A percentile compares a stretch with the other conserved stretches of the same genome.
Evolutionary conservation across 2,113 vertebrate species (phyloP).

Genomic region (Bucco capensis): DNA sequence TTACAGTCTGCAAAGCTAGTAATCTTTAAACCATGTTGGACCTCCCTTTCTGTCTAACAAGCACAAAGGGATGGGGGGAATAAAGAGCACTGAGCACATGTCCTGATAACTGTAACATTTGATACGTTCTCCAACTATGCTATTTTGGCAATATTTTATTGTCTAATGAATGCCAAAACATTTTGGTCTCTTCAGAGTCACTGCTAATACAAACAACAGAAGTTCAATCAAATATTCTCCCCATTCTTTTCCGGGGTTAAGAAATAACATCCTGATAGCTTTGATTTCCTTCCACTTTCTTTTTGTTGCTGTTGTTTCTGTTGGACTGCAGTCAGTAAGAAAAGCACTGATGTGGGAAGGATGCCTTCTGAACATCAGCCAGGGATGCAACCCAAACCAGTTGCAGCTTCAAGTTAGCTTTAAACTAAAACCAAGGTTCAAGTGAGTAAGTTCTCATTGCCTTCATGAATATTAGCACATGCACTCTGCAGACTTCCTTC

Average conservation of each 20-base stretch:
- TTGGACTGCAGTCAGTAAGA: not conserved
- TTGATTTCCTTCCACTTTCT: not conserved
- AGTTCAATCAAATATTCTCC: not conserved
- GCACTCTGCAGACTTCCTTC: not conserved
- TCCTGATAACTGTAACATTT: not conserved
- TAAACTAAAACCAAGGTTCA: constrained; percentile 9
- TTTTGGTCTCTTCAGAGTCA: not conserved
- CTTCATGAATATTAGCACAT: not conserved
- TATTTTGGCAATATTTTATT: not conserved
- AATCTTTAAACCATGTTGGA: not conserved
- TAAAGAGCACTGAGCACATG: not conserved
- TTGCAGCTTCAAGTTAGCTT: not conserved
- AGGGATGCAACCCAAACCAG: not conserved
- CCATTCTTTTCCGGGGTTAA: not conserved
- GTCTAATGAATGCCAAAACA: not conserved
- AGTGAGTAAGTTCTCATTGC: not conserved
- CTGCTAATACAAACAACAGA: not conserved
- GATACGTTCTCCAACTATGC: not conserved
- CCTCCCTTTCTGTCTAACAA: not conserved
- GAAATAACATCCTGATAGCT: not conserved
- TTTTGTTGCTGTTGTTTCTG: not conserved
- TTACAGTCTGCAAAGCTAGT: not conserved
- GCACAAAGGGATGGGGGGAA: not conserved
- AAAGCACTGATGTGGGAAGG: not conserved
- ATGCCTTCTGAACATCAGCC: not conserved